Conservation (phyloP, 2,888 invertebrate genomes). For the Sepioteuthis lessoniana region DNA sequence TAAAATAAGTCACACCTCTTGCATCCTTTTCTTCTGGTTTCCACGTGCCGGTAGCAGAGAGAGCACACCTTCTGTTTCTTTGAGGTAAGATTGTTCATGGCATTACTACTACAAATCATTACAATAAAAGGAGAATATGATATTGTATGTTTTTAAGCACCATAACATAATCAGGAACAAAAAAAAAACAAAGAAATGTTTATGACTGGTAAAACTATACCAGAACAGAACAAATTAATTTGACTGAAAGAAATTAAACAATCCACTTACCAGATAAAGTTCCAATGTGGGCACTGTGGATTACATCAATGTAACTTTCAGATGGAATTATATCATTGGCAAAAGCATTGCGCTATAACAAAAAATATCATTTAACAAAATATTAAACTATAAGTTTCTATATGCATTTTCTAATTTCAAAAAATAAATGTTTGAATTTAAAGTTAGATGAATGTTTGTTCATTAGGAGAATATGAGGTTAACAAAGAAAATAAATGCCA, state of each 20-base stretch:
- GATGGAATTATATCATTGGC: constrained; percentile 87
- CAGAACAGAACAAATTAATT: neutral
- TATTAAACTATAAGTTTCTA: neutral
- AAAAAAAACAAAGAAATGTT: no score
- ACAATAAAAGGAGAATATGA: no score
- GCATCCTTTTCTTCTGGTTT: no score
- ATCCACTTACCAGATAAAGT: constrained; percentile 78
- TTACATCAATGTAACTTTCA: constrained; percentile 86
- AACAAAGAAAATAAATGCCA: neutral
- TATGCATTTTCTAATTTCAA: neutral
- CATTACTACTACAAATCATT: no score
- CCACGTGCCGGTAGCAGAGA: no score
- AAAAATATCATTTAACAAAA: constrained; percentile 53
- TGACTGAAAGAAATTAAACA: neutral
- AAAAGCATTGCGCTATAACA: constrained; percentile 80
- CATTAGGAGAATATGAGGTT: neutral
- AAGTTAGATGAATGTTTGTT: neutral
- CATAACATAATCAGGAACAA: no score
- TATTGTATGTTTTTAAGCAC: no score
- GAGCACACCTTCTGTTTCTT: no score
- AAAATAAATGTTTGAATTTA: neutral
- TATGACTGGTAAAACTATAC: constrained; percentile 38
- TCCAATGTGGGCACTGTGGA: constrained; percentile 81
- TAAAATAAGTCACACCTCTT: no score
- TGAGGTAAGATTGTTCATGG: no score